Conservation (phyloP, 2,113 vertebrate species). For the Herpailurus yagouaroundi region DNA sequence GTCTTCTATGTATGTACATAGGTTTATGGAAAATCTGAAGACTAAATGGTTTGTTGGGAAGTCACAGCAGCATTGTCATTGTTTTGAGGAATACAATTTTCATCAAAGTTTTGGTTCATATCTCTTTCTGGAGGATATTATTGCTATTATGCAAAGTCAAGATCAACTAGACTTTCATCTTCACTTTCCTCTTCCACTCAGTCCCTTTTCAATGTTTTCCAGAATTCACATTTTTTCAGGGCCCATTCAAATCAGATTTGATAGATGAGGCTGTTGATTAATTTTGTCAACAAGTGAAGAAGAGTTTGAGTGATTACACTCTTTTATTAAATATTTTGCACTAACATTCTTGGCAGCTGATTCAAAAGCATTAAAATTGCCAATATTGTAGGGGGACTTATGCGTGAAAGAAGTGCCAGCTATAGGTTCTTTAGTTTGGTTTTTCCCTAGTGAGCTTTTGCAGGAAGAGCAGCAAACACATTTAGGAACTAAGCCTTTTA, state of each 20-base stretch:
- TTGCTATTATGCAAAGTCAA: constrained; percentile 76
- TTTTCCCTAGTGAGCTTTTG: constrained; percentile 80
- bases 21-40: constrained; percentile 79
- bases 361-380: constrained; percentile 78
- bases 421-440: constrained; percentile 79
- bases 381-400: constrained; percentile 65
- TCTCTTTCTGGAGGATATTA: constrained; percentile 72
- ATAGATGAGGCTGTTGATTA: constrained; percentile 78
- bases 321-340: constrained; percentile 70
- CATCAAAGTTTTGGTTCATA: constrained; percentile 79
- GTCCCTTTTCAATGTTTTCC: constrained; percentile 79
- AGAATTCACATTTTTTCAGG: constrained; percentile 83
- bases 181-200: constrained; percentile 73
- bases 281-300: constrained; percentile 81
- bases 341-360: constrained; percentile 73
- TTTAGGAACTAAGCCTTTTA: constrained; percentile 80
- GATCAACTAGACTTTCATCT: constrained; percentile 55
- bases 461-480: constrained; percentile 46
- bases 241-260: constrained; percentile 79
- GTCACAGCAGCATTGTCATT: constrained; percentile 69
- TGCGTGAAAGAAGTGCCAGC: constrained; percentile 59
- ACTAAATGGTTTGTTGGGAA: constrained; percentile 76
- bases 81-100: constrained; percentile 72
- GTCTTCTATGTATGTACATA: constrained; percentile 31
- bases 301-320: constrained; percentile 81